A percentile compares a stretch with the other conserved stretches of the same genome.
phyloP scores from a whole-genome alignment of 2,797 vertebrate species.

The Sebastiscus tertius region DNA sequence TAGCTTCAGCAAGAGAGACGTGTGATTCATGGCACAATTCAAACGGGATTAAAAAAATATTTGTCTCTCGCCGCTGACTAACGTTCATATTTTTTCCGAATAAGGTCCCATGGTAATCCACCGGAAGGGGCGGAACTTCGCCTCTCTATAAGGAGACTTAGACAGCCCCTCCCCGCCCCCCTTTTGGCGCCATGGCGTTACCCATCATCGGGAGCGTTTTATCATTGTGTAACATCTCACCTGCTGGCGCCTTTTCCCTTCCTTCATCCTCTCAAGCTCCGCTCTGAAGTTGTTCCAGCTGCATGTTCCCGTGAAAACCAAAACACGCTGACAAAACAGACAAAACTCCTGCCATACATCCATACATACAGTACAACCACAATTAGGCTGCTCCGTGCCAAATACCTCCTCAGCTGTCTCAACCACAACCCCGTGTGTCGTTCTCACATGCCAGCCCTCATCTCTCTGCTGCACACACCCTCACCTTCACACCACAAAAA shows the following conservation, averaged over 20 bases:
- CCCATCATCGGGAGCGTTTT: conserved; percentile 45
- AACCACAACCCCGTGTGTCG: conserved; percentile 32
- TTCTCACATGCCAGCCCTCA: conserved; percentile 50
- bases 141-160: conserved; percentile 12
- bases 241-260: conserved; percentile 35
- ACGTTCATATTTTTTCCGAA: no score
- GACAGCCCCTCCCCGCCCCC: neutral
- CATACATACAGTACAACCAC: neutral
- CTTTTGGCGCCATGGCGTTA: conserved; percentile 34
- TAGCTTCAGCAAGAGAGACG: no score
- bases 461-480: conserved; percentile 17
- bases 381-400: conserved; percentile 23
- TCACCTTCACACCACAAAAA: conserved; percentile 50
- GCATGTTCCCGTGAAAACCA: conserved; percentile 30
- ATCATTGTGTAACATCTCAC: conserved; percentile 64
- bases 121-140: no score
- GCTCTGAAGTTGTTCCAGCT: conserved; percentile 48
- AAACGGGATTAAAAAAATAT: no score
- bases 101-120: no score
- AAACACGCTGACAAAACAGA: conserved; percentile 37
- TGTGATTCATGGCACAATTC: no score
- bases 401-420: conserved; percentile 36
- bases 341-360: conserved; percentile 32
- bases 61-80: no score
- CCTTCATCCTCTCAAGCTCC: conserved; percentile 14